phyloP scores from a whole-genome alignment of 2,113 vertebrate species.

The Anthoscopus minutus region DNA sequence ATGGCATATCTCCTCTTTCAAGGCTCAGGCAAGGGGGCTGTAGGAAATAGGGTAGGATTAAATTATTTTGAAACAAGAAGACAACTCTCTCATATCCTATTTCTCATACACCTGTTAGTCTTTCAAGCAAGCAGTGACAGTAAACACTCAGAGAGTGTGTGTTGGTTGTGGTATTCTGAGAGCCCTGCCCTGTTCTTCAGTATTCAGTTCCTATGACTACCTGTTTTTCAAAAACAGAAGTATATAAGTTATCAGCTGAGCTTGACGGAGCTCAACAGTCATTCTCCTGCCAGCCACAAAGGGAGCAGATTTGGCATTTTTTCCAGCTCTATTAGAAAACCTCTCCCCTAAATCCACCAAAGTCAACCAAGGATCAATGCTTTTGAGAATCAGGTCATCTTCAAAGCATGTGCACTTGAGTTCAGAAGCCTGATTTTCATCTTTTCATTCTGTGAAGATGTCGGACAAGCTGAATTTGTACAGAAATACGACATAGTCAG shows the following conservation, averaged over 20 bases:
- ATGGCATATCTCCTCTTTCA: neutral
- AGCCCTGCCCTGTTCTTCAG: neutral
- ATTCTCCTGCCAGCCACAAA: neutral
- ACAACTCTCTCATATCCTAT: neutral
- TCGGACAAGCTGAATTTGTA: neutral
- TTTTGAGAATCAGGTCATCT: neutral
- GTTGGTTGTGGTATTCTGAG: neutral
- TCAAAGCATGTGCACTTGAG: neutral
- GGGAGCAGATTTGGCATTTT: neutral
- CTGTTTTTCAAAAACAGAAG: neutral
- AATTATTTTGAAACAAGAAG: neutral
- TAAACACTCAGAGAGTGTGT: neutral
- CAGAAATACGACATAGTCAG: neutral
- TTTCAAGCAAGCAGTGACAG: neutral
- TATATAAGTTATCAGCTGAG: neutral
- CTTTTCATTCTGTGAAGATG: neutral
- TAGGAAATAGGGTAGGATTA: neutral
- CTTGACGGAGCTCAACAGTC: neutral
- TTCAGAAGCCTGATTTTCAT: neutral
- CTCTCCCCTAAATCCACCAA: neutral
- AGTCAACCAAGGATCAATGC: neutral
- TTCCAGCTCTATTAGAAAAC: neutral
- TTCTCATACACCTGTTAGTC: neutral
- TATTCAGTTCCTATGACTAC: slow-evolving; percentile 28
- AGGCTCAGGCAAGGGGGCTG: neutral